Evolutionary conservation across 2,888 invertebrate genomes (phyloP), one percentile per base, ranked within the genome.

Genomic region (Scelioninae gen. 1): DNA sequence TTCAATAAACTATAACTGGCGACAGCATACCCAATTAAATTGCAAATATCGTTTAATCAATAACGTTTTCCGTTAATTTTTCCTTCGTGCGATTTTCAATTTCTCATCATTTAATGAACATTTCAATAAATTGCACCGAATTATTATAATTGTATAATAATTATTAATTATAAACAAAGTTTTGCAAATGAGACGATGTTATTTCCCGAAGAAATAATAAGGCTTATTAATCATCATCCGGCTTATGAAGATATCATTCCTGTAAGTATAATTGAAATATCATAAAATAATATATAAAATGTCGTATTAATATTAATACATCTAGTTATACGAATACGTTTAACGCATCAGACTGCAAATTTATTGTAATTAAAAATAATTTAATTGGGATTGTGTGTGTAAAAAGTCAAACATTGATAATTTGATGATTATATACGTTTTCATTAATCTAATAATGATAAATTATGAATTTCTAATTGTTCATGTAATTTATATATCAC

Each of bases 291-390:
- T 43, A 43, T 40, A 62, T 62, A 8, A 31, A 45, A 45, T 45
- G 38, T 45, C 62, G 62, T 47, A 47, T 62, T 62, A 62, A 62
- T 62, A 62, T 62, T 62, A 62, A 62, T 62, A 32, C 47, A 62
- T 45, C 11, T 34, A 47, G 47, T 62, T 62, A 58, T 11, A 23
- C 23, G 4, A 10, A 23, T 23, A 2, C 34, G 15, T 2, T 49
- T 16, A 16, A 31, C 23, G 32, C n/a, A 29, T 49, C 16, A 31
- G 15, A 11, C 53, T n/a, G 53, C n/a, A 23, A 23, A 23, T 23
- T 15, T 16, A 63, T 34, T 31, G 31, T 13, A 62, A 63, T 63
- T 49, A 63, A 63, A 47, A 49, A n/a, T 11, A 32, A 31, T 49
- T 47, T 10, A 63, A 63, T 49, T 63, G 31, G 13, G 1, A 43